Conservation (phyloP, 2,797 vertebrate species). For the Etheostoma perlongum region DNA sequence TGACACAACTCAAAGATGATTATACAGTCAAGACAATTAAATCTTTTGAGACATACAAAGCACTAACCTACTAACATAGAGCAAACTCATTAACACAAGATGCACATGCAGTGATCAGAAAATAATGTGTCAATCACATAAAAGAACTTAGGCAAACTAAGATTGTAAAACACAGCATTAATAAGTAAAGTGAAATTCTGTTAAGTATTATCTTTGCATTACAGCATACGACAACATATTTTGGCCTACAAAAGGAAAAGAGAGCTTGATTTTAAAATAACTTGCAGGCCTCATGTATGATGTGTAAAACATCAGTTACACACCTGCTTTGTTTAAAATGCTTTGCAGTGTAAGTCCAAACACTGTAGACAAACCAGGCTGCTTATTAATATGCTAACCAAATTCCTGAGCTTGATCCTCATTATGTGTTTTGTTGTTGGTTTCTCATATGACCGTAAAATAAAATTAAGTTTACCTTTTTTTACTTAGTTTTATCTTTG, state of each 20-base stretch:
- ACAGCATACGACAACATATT: not conserved
- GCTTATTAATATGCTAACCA: slow-evolving; percentile 56
- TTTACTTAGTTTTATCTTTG: not conserved
- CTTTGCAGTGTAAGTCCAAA: not conserved
- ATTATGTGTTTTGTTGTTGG: not conserved
- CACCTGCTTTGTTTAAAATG: slow-evolving; percentile 30
- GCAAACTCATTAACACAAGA: not conserved
- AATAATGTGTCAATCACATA: not conserved
- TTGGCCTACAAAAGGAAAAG: not conserved
- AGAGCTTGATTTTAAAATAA: not conserved
- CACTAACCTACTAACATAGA: not conserved
- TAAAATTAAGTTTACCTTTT: not conserved
- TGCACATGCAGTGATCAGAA: not conserved
- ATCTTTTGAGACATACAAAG: not conserved
- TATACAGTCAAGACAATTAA: slow-evolving; percentile 9
- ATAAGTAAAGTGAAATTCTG: not conserved
- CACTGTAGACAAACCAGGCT: not conserved
- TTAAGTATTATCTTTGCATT: not conserved
- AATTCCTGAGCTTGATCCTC: slow-evolving; percentile 18
- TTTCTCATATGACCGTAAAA: not conserved
- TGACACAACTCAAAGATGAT: slow-evolving; percentile 8
- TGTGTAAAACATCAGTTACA: not conserved
- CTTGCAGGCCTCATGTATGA: not conserved
- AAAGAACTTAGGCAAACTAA: not conserved
- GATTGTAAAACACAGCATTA: not conserved